These are phyloP conservation scores for Stenopsyche tienmushanensis DNA, from an alignment of 1,140 invertebrate genomes.

Conservation along the genomic window DNA sequence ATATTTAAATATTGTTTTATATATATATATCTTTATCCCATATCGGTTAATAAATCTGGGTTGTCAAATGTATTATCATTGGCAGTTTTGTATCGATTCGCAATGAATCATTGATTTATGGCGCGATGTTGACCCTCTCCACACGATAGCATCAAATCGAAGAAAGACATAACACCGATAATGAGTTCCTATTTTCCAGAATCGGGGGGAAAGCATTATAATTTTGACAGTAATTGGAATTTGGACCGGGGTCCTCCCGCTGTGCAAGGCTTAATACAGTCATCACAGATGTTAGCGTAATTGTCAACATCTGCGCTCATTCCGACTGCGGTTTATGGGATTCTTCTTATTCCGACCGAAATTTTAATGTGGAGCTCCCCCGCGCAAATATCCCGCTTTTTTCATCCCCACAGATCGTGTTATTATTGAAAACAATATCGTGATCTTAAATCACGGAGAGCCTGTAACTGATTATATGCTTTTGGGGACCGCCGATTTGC, in stretches of 20 bases:
- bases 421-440: constrained; percentile 1
- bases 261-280: constrained; percentile 28
- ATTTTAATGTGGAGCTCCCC: constrained; percentile 12
- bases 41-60: no score
- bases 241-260: constrained; percentile 6
- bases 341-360: constrained; percentile 7
- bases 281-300: constrained; percentile 41
- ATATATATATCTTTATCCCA: no score
- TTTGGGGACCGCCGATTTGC: no score
- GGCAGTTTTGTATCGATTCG: not conserved
- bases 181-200: not conserved
- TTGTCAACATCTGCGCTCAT: constrained; percentile 39
- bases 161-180: constrained; percentile 10
- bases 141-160: not conserved
- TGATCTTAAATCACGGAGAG: no score
- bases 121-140: not conserved
- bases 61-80: no score
- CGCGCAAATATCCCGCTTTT: not conserved
- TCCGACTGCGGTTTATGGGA: constrained; percentile 25
- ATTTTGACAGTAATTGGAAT: constrained; percentile 35
- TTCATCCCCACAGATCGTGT: not conserved
- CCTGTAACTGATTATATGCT: no score
- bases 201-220: constrained; percentile 16
- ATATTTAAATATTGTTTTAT: no score
- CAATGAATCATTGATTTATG: not conserved